phyloP scores from a whole-genome alignment of 1,140 invertebrate genomes.

The Drosophila baimaii region DNA sequence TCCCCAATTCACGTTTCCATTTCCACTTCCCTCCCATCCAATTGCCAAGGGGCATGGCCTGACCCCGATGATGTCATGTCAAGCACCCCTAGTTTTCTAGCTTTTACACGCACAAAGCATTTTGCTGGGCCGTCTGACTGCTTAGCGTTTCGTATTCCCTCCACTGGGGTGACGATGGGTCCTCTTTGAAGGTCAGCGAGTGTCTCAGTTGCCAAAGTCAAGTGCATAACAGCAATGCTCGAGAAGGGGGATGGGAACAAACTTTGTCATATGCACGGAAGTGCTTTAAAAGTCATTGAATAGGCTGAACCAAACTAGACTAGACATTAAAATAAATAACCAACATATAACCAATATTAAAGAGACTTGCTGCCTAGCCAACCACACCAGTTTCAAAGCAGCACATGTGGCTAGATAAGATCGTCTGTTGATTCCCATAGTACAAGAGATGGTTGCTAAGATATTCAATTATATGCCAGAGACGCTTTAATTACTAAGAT shows the following conservation, averaged over 20 bases:
- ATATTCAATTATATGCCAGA: too few species aligned
- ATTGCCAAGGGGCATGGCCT: conserved; percentile 33
- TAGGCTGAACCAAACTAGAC: background rate
- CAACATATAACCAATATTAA: too few species aligned
- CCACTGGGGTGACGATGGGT: background rate
- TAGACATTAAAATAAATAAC: too few species aligned
- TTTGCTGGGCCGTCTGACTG: conserved; percentile 39
- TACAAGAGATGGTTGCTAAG: too few species aligned
- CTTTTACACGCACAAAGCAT: conserved; percentile 34
- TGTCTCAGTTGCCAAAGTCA: conserved; percentile 44
- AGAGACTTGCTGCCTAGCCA: too few species aligned
- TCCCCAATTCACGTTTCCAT: conserved; percentile 15
- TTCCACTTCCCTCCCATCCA: conserved; percentile 5
- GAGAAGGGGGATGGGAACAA: background rate
- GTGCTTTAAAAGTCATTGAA: conserved; percentile 1
- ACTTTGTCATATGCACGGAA: conserved; percentile 16
- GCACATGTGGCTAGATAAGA: too few species aligned
- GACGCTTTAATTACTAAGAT: too few species aligned
- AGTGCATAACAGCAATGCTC: conserved; percentile 29
- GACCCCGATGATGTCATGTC: conserved; percentile 70
- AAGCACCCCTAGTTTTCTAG: conserved; percentile 13
- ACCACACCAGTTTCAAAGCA: too few species aligned
- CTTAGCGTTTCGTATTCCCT: conserved; percentile 27
- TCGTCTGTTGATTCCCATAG: too few species aligned
- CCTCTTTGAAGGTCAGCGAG: conserved; percentile 32